phyloP scores from a whole-genome alignment of 2,888 invertebrate genomes.

The Salpingus planirostris region DNA sequence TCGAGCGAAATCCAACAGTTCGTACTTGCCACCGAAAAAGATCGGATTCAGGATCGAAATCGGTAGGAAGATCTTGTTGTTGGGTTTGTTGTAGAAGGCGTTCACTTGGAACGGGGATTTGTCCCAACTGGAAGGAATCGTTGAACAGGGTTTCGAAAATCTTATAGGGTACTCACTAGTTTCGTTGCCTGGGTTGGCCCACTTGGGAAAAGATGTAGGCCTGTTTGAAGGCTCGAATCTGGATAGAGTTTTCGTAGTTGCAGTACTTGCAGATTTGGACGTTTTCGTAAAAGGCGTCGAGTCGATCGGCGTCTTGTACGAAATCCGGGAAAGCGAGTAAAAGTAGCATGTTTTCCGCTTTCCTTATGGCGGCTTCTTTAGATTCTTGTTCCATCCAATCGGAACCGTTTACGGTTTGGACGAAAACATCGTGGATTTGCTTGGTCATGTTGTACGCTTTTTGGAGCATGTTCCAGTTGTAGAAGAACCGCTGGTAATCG shows the following conservation, averaged over 20 bases:
- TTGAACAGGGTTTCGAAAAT: too few relatives aligned
- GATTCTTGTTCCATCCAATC: constrained; percentile 49
- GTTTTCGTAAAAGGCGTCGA: constrained; percentile 36
- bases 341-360: constrained; percentile 42
- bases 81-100: constrained; percentile 55
- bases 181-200: constrained; percentile 24
- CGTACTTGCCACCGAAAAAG: constrained; percentile 32
- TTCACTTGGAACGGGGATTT: constrained; percentile 49
- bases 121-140: constrained; percentile 31
- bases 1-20: constrained; percentile 47
- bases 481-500: constrained; percentile 33
- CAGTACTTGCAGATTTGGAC: constrained; percentile 36
- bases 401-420: constrained; percentile 38
- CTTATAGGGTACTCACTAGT: constrained; percentile 18
- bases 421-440: constrained; percentile 42
- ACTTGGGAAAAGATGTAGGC: constrained; percentile 30
- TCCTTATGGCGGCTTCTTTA: constrained; percentile 41
- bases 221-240: constrained; percentile 32
- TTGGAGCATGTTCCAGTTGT: constrained; percentile 24
- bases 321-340: constrained; percentile 34
- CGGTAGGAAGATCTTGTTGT: constrained; percentile 39
- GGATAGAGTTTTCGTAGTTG: constrained; percentile 35
- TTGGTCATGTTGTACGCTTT: constrained; percentile 31
- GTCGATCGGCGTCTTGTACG: constrained; percentile 18
- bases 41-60: constrained; percentile 32